Evolutionary conservation across 2,797 vertebrate species (phyloP).

Genomic region (Peromyscus nudipes): DNA sequence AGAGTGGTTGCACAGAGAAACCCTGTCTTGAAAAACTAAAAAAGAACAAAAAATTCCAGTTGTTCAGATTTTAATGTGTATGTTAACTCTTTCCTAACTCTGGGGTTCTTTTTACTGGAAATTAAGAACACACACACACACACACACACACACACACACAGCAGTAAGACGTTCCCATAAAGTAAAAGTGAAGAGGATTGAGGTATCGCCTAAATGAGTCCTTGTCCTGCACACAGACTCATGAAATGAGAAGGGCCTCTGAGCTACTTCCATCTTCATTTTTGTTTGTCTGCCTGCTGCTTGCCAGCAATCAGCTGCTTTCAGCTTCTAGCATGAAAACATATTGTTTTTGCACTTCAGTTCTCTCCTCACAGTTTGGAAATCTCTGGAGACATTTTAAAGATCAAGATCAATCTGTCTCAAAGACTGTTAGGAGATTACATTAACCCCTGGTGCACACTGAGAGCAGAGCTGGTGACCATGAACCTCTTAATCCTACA

Average conservation of each 20-base stretch:
- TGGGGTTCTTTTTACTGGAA: conserved; percentile 13
- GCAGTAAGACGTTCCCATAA: neutral
- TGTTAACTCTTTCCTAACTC: neutral
- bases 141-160: neutral
- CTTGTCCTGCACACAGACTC: neutral
- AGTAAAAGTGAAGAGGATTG: neutral
- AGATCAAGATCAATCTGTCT: conserved; percentile 67
- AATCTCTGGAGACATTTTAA: conserved; percentile 61
- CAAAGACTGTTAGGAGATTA: conserved; percentile 68
- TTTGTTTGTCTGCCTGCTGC: conserved; percentile 38
- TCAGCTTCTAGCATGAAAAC: conserved; percentile 65
- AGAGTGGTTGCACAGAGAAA: neutral
- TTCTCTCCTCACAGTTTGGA: conserved; percentile 2
- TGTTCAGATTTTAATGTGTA: neutral
- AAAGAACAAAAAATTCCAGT: neutral
- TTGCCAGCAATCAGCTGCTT: conserved; percentile 41
- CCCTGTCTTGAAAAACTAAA: neutral
- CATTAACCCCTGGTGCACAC: conserved; percentile 22
- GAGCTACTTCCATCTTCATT: conserved; percentile 44
- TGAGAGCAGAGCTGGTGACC: neutral
- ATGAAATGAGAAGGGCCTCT: neutral
- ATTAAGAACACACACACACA: neutral
- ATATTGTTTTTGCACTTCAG: conserved; percentile 65
- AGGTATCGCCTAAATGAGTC: neutral
- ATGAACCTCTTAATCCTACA: conserved; percentile 9